Percentiles rank a stretch among this genome's conserved stretches.
phyloP scores from a whole-genome alignment of 2,888 invertebrate genomes.

The Cheilosia scutellata region DNA sequence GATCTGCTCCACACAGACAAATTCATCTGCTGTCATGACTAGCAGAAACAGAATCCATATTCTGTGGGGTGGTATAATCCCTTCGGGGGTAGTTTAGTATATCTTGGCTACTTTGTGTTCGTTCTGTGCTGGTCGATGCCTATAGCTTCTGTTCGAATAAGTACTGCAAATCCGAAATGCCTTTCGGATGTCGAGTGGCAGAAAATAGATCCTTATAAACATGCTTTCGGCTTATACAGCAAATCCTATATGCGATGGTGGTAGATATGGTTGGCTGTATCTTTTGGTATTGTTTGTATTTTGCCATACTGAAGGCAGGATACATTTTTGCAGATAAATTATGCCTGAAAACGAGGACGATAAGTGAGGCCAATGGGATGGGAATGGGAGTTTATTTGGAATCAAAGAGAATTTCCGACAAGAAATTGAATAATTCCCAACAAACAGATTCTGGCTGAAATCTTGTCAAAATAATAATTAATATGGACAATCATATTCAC shows the following conservation, averaged over 20 bases:
- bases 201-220: slow-evolving; percentile 23
- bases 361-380: not conserved
- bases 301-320: not conserved
- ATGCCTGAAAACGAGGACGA: slow-evolving; percentile 15
- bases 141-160: slow-evolving; percentile 9
- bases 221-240: slow-evolving; percentile 32
- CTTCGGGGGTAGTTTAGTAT: slow-evolving; percentile 14
- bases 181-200: slow-evolving; percentile 35
- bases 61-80: slow-evolving; percentile 21
- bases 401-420: slow-evolving; percentile 49
- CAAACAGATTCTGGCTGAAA: not conserved
- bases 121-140: not conserved
- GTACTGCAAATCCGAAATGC: slow-evolving; percentile 47
- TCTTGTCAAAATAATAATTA: too few relatives aligned
- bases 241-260: slow-evolving; percentile 12
- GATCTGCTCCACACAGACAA: slow-evolving; percentile 1
- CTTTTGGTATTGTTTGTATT: slow-evolving; percentile 2
- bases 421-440: slow-evolving; percentile 38
- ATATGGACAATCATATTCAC: too few relatives aligned
- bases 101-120: slow-evolving; percentile 17
- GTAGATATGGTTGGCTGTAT: not conserved
- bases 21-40: slow-evolving; percentile 3
- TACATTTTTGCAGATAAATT: not conserved
- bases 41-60: not conserved
- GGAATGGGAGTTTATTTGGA: slow-evolving; percentile 8